A percentile compares a stretch with the other conserved stretches of the same genome.
These are phyloP conservation scores for Mycogona germanica DNA, from an alignment of 2,888 invertebrate species.

Conservation along the genomic window DNA sequence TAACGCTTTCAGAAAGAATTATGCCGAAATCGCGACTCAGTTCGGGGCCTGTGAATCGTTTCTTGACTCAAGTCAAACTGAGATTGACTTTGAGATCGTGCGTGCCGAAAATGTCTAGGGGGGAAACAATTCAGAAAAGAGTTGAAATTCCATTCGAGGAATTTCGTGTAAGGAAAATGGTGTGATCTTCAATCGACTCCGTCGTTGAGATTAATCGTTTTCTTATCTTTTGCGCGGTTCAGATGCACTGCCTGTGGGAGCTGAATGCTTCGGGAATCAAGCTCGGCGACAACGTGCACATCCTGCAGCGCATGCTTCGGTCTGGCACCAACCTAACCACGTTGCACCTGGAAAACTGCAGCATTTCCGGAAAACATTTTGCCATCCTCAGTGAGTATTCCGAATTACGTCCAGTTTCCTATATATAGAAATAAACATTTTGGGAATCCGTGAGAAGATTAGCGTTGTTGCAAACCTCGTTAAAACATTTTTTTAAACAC, in stretches of 20 bases:
- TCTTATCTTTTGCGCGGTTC: constrained; percentile 28
- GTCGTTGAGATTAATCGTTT: no score
- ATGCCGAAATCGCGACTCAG: no score
- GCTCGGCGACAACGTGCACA: constrained; percentile 54
- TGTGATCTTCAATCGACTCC: no score
- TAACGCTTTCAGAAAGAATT: no score
- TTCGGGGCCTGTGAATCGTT: no score
- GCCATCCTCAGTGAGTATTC: constrained; percentile 55
- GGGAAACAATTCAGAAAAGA: no score
- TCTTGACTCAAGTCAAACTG: no score
- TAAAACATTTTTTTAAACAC: neutral
- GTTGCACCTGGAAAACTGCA: constrained; percentile 64
- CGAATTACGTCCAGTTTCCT: neutral
- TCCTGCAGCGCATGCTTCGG: constrained; percentile 56
- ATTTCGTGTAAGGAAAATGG: no score
- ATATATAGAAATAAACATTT: no score
- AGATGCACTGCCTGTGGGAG: constrained; percentile 56
- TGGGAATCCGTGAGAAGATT: neutral
- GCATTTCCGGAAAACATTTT: constrained; percentile 57
- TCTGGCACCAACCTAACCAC: constrained; percentile 55
- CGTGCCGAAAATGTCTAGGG: no score
- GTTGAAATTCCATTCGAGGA: no score
- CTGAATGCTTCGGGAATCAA: constrained; percentile 51
- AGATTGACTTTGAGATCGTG: no score
- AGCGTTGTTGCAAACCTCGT: neutral